Conservation (phyloP, 2,113 vertebrate genomes). For the Pionites leucogaster region DNA sequence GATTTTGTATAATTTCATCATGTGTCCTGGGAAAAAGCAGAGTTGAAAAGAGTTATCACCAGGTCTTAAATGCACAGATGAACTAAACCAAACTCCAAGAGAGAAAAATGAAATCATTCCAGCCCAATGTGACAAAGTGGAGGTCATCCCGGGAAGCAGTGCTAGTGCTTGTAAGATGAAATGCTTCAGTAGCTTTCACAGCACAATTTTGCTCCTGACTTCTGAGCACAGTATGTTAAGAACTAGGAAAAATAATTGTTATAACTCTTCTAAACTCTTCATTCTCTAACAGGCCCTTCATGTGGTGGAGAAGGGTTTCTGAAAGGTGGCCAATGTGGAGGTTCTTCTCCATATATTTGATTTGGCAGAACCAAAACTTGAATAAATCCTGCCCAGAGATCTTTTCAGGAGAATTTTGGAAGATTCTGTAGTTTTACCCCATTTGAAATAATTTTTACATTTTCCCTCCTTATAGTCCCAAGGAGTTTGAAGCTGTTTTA, state of each 20-base stretch:
- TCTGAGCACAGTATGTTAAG: neutral
- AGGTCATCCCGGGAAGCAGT: neutral
- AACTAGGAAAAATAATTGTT: neutral
- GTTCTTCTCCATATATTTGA: neutral
- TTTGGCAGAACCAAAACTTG: neutral
- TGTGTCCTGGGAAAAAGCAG: neutral
- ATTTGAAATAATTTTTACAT: neutral
- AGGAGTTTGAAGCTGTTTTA: neutral
- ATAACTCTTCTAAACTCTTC: neutral
- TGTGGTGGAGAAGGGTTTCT: neutral
- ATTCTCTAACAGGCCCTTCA: rapidly evolving
- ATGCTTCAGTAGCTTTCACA: neutral
- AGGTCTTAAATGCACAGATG: neutral
- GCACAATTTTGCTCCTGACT: neutral
- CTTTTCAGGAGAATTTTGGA: neutral
- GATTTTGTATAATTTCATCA: neutral
- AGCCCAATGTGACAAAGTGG: neutral
- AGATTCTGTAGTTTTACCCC: neutral
- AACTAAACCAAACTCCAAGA: neutral
- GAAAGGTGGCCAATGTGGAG: neutral
- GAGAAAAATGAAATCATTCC: neutral
- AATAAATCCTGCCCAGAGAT: neutral
- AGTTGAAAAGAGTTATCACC: neutral
- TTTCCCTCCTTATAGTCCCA: neutral
- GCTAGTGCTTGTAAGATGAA: neutral